These are phyloP conservation scores for Amphiura filiformis DNA, from an alignment of 35 echinoderm and acorn worm genomes.

Conservation along the genomic window DNA sequence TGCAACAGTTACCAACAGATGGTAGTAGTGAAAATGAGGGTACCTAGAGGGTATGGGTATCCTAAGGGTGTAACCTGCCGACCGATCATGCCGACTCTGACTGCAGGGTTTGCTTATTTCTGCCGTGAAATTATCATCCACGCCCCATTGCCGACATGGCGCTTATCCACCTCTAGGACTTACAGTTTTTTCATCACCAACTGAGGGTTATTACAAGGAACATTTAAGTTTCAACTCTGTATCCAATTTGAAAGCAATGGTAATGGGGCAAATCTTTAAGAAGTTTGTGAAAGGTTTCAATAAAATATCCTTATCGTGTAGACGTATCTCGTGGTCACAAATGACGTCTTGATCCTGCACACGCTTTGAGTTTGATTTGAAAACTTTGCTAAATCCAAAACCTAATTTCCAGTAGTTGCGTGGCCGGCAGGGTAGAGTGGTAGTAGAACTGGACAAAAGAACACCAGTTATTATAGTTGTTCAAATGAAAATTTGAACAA, in stretches of 20 bases:
- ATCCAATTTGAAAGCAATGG: constrained; percentile 10
- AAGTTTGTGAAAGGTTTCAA: no score
- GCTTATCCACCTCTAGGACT: neutral
- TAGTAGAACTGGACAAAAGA: no score
- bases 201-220: neutral
- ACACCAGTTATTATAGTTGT: no score
- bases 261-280: neutral
- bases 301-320: no score
- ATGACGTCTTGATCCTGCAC: no score
- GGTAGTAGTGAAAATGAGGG: neutral
- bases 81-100: no score
- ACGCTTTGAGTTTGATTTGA: no score
- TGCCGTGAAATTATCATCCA: neutral
- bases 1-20: neutral
- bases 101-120: neutral
- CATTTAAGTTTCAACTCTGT: neutral
- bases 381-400: no score
- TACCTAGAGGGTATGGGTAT: neutral
- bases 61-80: neutral
- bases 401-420: no score
- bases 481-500: no score
- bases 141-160: neutral
- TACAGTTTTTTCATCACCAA: neutral
- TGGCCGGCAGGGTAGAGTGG: no score
- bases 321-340: no score